Conservation (phyloP, 2,113 vertebrate genomes). For the Synchiropus splendidus region DNA sequence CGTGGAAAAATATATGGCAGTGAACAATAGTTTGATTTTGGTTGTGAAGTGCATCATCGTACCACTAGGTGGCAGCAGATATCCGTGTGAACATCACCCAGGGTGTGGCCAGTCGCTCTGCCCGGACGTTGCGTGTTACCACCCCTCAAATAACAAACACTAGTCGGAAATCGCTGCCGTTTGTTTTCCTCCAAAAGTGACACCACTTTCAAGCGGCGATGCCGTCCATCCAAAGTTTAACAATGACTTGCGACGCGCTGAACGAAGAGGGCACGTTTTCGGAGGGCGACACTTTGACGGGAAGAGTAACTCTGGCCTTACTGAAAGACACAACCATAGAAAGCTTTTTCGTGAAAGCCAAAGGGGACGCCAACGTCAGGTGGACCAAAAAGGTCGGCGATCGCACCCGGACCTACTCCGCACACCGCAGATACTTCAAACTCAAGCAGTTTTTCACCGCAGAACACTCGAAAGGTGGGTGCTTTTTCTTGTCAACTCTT, state of each 20-base stretch:
- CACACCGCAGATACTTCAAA: constrained; percentile 57
- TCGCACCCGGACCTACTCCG: constrained; percentile 1
- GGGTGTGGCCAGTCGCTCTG: constrained; percentile 12
- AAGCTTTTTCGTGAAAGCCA: constrained; percentile 47
- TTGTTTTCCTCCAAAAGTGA: neutral
- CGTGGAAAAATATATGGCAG: too few relatives aligned
- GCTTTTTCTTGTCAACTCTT: neutral
- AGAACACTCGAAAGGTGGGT: constrained; percentile 26
- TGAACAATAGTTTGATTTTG: too few relatives aligned
- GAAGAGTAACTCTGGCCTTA: constrained; percentile 36
- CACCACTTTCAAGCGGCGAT: constrained; percentile 7
- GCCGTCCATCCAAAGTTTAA: constrained; percentile 29
- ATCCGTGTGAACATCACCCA: neutral
- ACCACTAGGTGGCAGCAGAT: constrained; percentile 31
- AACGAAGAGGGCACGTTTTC: constrained; percentile 47
- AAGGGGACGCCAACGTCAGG: constrained; percentile 46
- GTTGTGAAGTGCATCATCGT: too few relatives aligned
- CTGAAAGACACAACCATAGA: constrained; percentile 24
- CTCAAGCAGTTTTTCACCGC: constrained; percentile 49
- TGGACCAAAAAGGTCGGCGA: constrained; percentile 32
- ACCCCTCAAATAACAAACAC: neutral
- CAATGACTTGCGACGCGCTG: constrained; percentile 26
- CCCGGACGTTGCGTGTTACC: too few relatives aligned
- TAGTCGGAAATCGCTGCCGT: neutral
- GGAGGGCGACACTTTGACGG: constrained; percentile 40